Evolutionary conservation across 1,140 invertebrate genomes (phyloP).

Genomic region (Drosophila ficusphila): DNA sequence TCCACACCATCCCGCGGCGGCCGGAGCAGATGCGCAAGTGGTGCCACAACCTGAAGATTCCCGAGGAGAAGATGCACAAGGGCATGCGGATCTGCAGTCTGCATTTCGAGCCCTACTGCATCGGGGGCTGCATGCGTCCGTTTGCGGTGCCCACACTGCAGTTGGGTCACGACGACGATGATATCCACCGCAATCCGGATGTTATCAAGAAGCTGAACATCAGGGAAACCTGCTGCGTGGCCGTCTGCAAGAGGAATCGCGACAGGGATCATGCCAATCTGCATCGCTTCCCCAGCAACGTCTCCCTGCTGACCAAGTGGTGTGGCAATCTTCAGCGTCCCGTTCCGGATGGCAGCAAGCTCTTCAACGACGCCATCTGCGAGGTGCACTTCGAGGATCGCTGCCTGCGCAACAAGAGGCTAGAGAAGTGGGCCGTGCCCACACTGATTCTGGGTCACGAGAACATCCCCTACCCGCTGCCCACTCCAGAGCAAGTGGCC

Average conservation of each 20-base stretch:
- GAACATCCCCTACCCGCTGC: constrained; percentile 61
- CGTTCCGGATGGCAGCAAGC: constrained; percentile 74
- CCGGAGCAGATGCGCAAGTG: constrained; percentile 78
- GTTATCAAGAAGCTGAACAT: constrained; percentile 81
- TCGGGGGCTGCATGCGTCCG: constrained; percentile 81
- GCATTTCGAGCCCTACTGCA: constrained; percentile 79
- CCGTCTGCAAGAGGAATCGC: constrained; percentile 71
- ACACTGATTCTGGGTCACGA: constrained; percentile 70
- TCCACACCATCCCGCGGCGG: constrained; percentile 77
- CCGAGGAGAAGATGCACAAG: constrained; percentile 75
- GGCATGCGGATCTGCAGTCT: constrained; percentile 76
- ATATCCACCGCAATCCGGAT: constrained; percentile 79
- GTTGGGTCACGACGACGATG: constrained; percentile 72
- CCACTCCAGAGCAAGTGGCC: constrained; percentile 66
- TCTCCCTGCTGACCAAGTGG: constrained; percentile 69
- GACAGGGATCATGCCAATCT: constrained; percentile 79
- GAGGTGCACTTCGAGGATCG: constrained; percentile 79
- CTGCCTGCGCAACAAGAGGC: constrained; percentile 73
- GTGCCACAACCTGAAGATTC: constrained; percentile 78
- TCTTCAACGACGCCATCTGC: constrained; percentile 80
- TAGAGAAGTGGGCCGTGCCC: constrained; percentile 79
- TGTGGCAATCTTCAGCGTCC: constrained; percentile 70
- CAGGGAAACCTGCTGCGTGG: constrained; percentile 77
- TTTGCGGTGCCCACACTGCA: constrained; percentile 77
- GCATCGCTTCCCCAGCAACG: constrained; percentile 76